A percentile compares a stretch with the other conserved stretches of the same genome.
Evolutionary conservation across 2,888 invertebrate species (phyloP).

Genomic region (Drosophila greeni): DNA sequence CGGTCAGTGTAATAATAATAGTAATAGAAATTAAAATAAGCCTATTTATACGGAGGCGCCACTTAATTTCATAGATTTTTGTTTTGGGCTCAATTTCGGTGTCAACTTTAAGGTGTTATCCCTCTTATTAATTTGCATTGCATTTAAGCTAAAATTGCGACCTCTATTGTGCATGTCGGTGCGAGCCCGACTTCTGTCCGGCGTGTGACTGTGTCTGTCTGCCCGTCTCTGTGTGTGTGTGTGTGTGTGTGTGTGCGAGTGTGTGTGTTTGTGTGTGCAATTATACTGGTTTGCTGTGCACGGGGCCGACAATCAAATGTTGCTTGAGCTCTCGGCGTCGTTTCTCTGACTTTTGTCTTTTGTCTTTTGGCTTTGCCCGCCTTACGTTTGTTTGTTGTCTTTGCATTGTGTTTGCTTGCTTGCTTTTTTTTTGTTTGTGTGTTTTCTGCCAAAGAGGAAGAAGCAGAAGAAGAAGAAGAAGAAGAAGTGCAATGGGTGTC

Average conservation of each 20-base stretch:
- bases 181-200: constrained; percentile 16
- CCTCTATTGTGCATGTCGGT: constrained; percentile 14
- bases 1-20: neutral
- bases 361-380: constrained; percentile 26
- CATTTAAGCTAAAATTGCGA: constrained; percentile 19
- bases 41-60: neutral
- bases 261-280: constrained; percentile 57
- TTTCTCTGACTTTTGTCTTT: constrained; percentile 46
- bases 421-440: neutral
- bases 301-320: constrained; percentile 65
- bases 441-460: constrained; percentile 18
- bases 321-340: constrained; percentile 44
- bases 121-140: neutral
- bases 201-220: constrained; percentile 10
- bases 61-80: neutral
- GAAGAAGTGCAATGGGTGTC: constrained; percentile 47
- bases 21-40: too few species aligned
- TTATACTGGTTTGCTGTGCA: constrained; percentile 71
- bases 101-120: neutral
- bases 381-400: constrained; percentile 21
- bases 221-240: constrained; percentile 13
- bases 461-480: constrained; percentile 43
- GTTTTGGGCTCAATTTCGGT: neutral
- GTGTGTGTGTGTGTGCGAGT: too few species aligned
- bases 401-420: constrained; percentile 18